Percentiles rank a stretch among this genome's conserved stretches.
These are phyloP conservation scores for Drosophila dives DNA, from an alignment of 2,888 invertebrate species.

Conservation along the genomic window DNA sequence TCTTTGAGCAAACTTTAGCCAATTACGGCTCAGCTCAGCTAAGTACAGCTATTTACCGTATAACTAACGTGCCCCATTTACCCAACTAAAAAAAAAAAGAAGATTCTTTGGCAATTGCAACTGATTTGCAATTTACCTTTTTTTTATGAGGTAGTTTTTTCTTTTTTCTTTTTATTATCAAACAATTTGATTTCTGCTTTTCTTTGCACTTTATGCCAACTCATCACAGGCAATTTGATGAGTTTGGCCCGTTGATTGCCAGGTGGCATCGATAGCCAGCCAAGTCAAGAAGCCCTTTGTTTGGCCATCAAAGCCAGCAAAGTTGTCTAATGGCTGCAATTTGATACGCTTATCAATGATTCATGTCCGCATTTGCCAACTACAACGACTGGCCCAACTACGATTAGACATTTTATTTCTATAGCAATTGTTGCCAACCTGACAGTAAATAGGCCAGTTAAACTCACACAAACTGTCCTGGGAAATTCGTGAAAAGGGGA, in stretches of 20 bases:
- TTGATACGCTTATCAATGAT: conserved; percentile 76
- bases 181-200: conserved; percentile 57
- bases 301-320: conserved; percentile 58
- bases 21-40: background rate
- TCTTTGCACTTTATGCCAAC: conserved; percentile 9
- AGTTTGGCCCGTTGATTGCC: conserved; percentile 64
- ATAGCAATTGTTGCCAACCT: conserved; percentile 61
- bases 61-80: background rate
- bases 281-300: conserved; percentile 39
- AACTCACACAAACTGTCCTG: conserved; percentile 44
- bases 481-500: conserved; percentile 1
- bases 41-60: conserved; percentile 4
- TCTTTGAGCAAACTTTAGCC: background rate
- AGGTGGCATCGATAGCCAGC: conserved; percentile 36
- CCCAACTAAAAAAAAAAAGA: background rate
- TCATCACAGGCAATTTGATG: conserved; percentile 31
- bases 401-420: conserved; percentile 44
- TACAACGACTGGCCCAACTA: conserved; percentile 12
- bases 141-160: conserved; percentile 8
- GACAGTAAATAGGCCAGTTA: conserved; percentile 66
- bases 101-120: conserved; percentile 52
- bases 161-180: conserved; percentile 37
- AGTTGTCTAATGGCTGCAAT: conserved; percentile 77
- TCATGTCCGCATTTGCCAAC: conserved; percentile 66
- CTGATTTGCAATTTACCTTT: conserved; percentile 49